A percentile compares a stretch with the other conserved stretches of the same genome.
Conservation (phyloP, 2,888 invertebrate species). For the Lucinisca nassula region DNA sequence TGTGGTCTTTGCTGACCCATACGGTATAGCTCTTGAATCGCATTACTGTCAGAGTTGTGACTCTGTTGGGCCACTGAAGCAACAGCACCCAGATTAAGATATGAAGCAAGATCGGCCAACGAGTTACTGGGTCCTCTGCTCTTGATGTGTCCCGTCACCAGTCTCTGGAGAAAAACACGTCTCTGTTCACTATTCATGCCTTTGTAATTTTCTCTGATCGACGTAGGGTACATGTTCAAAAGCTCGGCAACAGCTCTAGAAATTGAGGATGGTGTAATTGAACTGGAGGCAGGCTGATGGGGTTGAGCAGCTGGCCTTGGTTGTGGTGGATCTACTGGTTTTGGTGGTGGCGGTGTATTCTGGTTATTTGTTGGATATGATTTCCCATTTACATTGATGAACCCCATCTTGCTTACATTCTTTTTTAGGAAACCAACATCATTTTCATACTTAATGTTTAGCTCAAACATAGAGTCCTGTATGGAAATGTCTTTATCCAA, state of each 20-base stretch:
- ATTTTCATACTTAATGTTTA: conserved; percentile 78
- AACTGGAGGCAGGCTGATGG: neutral
- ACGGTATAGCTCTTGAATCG: conserved; percentile 30
- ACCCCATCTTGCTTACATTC: conserved; percentile 77
- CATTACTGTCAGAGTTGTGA: conserved; percentile 39
- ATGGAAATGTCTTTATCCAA: conserved; percentile 79
- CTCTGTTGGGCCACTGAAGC: neutral
- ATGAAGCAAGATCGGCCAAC: neutral
- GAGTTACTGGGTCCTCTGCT: neutral
- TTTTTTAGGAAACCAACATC: conserved; percentile 76
- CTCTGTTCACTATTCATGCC: conserved; percentile 39
- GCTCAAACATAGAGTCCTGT: conserved; percentile 86
- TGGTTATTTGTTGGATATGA: conserved; percentile 72
- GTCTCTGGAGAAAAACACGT: conserved; percentile 48
- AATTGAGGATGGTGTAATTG: conserved; percentile 27
- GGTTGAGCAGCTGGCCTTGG: neutral
- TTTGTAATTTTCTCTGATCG: conserved; percentile 54
- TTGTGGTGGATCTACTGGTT: neutral
- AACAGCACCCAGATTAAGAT: neutral
- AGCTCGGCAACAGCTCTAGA: conserved; percentile 53
- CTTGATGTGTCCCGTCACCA: conserved; percentile 29
- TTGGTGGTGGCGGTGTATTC: conserved; percentile 16
- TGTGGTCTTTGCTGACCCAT: neutral
- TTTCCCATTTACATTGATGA: conserved; percentile 77
- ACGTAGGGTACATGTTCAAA: conserved; percentile 51